A percentile compares a stretch with the other conserved stretches of the same genome.
Conservation (phyloP, 2,113 vertebrate genomes). For the Cyanoliseus patagonus region DNA sequence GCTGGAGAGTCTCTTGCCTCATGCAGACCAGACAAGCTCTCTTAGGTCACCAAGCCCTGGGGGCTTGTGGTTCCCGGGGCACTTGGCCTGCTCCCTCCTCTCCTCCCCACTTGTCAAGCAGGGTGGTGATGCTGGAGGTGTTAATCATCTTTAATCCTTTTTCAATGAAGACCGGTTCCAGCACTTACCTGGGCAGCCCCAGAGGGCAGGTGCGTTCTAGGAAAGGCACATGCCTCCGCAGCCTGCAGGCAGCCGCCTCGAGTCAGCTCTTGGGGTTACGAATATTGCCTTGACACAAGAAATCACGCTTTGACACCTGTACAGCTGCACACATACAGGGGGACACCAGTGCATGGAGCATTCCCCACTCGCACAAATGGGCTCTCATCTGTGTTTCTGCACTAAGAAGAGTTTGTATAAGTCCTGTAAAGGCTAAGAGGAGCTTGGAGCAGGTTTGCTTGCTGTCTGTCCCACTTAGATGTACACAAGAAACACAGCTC, state of each 20-base stretch:
- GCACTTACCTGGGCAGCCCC: not conserved
- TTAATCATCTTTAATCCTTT: not conserved
- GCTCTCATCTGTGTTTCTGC: not conserved
- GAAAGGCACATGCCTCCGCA: not conserved
- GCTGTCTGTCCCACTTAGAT: not conserved
- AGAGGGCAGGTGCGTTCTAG: not conserved
- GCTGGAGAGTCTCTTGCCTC: not conserved
- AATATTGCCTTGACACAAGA: not conserved
- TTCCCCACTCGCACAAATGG: not conserved
- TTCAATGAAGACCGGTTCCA: not conserved
- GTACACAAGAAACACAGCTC: not conserved
- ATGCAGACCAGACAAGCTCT: not conserved
- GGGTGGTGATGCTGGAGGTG: rapidly evolving
- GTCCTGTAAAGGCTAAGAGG: not conserved
- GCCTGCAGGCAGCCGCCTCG: not conserved
- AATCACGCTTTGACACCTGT: rapidly evolving
- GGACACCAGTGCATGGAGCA: not conserved
- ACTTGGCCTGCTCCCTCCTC: not conserved
- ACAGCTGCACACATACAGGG: not conserved
- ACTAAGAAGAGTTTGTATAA: not conserved
- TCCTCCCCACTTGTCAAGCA: not conserved
- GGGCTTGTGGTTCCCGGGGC: rapidly evolving
- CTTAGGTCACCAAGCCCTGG: rapidly evolving
- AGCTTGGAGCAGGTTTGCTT: not conserved
- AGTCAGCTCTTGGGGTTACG: not conserved